Percentiles rank a stretch among this genome's conserved stretches.
These are phyloP conservation scores for Oryzaephilus surinamensis DNA, from an alignment of 1,140 invertebrate species.

Conservation along the genomic window DNA sequence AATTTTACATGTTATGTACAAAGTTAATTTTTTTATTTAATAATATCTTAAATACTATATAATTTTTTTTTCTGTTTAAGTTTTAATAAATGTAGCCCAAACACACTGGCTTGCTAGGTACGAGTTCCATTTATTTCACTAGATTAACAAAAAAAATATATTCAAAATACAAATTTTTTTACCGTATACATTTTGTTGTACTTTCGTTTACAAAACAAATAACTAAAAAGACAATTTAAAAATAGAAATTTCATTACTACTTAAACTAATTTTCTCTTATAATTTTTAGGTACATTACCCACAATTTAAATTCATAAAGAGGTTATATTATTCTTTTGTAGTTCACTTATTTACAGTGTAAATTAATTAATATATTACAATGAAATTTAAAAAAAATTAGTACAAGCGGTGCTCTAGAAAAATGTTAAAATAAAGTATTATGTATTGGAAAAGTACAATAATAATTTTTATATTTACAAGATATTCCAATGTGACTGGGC, in stretches of 20 bases:
- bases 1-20: slow-evolving; percentile 35
- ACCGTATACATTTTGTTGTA: slow-evolving; percentile 38
- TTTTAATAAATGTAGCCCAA: no score
- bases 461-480: slow-evolving; percentile 8
- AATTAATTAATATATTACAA: slow-evolving; percentile 19
- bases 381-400: slow-evolving; percentile 17
- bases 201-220: slow-evolving; percentile 32
- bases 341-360: slow-evolving; percentile 12
- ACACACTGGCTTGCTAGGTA: slow-evolving; percentile 32
- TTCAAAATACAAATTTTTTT: slow-evolving; percentile 20
- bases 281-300: slow-evolving; percentile 27
- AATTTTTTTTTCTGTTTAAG: no score
- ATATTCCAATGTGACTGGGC: slow-evolving; percentile 21
- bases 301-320: slow-evolving; percentile 29
- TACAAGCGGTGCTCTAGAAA: slow-evolving; percentile 26
- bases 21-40: no score
- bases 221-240: slow-evolving; percentile 11
- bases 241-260: slow-evolving; percentile 10
- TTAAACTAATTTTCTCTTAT: slow-evolving; percentile 6
- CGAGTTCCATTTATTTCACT: no score
- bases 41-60: no score
- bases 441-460: slow-evolving; percentile 1
- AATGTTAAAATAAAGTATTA: slow-evolving; percentile 10
- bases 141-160: slow-evolving; percentile 8
- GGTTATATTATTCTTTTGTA: slow-evolving; percentile 16